Base-by-base conservation (phyloP, 1,140 invertebrate species). In the Drosophila melanica region DNA sequence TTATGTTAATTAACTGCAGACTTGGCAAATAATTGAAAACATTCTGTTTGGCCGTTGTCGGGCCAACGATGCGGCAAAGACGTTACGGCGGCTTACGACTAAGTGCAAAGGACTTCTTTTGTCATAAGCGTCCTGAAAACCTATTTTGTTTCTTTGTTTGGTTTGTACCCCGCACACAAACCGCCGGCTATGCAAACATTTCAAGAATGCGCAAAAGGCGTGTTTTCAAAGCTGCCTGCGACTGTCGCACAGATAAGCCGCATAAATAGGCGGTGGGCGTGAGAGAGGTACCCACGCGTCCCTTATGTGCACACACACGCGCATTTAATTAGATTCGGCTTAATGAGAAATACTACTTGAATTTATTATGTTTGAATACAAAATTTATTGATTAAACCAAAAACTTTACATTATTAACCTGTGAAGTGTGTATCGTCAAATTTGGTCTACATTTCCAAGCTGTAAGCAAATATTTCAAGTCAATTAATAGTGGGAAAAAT, bases 1-100 rank as follows among this genome's bases (percentile, higher is more conserved):
- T 87, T 89, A 87, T 87, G 82, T 76, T 87, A 89, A 87, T 87
- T 89, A 89, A 79, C 72, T 75, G 54, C 59, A 50, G 41, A 81
- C 72, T 75, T 37, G 39, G 50, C 72, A 74, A 72, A 86, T 80
- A 86, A 71, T 64, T 64, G 54, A 51, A 62, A 60, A 30, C 33
- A 65, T 62, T 73, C 60, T 47, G 64, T 58, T 58, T 12, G 55
- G 47, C 18, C 33, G 79, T 82, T 71, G 79, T 51, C 60, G 58
- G 23, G 75, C 59, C 75, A 79, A 71, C 79, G 7, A 23, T 41
- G 39, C 42, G 41, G 30, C 27, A 11, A 67, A 73, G 57, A 59
- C 14, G 48, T 23, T 59, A 41, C 12, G 67, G 75, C 44, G 66
- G 70, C 80, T 84, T 82, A 82, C 48, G 58, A 64, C 64, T 75